Conservation (phyloP, 1,140 invertebrate species). For the Drosophila jambulina region DNA sequence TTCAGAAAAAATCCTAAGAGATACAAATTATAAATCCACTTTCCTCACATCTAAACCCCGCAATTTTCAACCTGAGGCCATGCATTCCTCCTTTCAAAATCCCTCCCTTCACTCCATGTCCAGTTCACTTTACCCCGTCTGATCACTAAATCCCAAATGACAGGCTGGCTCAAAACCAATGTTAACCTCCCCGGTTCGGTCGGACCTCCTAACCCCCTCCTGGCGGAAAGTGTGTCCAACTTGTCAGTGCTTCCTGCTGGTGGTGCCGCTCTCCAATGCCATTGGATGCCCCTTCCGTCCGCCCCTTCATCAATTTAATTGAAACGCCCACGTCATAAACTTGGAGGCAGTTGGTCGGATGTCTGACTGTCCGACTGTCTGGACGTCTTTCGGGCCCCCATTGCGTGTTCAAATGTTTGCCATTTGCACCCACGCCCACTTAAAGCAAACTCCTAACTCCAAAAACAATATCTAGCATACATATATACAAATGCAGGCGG, state of each 20-base stretch:
- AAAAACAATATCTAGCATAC: constrained; percentile 35
- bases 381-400: constrained; percentile 42
- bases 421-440: constrained; percentile 79
- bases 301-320: constrained; percentile 70
- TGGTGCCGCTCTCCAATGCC: constrained; percentile 23
- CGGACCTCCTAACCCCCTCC: neutral
- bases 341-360: constrained; percentile 59
- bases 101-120: constrained; percentile 12
- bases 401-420: constrained; percentile 81
- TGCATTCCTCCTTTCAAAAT: constrained; percentile 6
- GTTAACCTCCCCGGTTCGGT: constrained; percentile 7
- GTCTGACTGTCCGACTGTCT: constrained; percentile 32
- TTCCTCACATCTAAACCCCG: neutral
- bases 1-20: neutral
- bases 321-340: constrained; percentile 82
- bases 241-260: constrained; percentile 72
- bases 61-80: neutral
- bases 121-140: constrained; percentile 25
- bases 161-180: constrained; percentile 71
- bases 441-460: constrained; percentile 54
- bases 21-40: neutral
- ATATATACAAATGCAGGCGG: constrained; percentile 49
- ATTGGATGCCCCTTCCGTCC: constrained; percentile 3
- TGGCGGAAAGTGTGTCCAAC: constrained; percentile 36
- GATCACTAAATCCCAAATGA: constrained; percentile 53